These are phyloP conservation scores for Oophaga pumilio DNA, from an alignment of 2,113 vertebrate genomes.

Conservation along the genomic window DNA sequence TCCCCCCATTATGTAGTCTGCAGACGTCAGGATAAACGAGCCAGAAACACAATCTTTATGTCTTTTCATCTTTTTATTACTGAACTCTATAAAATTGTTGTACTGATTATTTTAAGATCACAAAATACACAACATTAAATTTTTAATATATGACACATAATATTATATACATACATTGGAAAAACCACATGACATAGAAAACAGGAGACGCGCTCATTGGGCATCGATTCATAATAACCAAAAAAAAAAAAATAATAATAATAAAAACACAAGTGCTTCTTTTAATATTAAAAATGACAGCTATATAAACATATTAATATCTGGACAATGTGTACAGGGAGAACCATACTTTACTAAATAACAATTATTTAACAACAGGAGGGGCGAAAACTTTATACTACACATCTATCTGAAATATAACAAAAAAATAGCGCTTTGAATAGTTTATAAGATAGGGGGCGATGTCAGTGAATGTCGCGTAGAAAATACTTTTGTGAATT, in stretches of 20 bases:
- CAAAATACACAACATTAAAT: slow-evolving; percentile 83
- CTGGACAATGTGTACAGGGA: slow-evolving; percentile 87
- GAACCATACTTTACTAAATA: slow-evolving; percentile 95
- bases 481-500: slow-evolving; percentile 76
- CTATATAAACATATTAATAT: slow-evolving; percentile 95
- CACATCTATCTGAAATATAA: slow-evolving; percentile 98
- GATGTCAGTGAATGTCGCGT: slow-evolving; percentile 60
- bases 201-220: slow-evolving; percentile 75
- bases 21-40: background rate
- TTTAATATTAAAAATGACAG: slow-evolving; percentile 88
- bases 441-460: slow-evolving; percentile 80
- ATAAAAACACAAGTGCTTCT: slow-evolving; percentile 86
- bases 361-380: slow-evolving; percentile 96
- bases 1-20: background rate
- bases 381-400: slow-evolving; percentile 82
- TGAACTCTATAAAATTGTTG: slow-evolving; percentile 83
- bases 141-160: slow-evolving; percentile 81
- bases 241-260: slow-evolving; percentile 65
- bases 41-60: background rate
- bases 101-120: slow-evolving; percentile 80
- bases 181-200: slow-evolving; percentile 71
- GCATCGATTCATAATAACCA: slow-evolving; percentile 82
- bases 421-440: slow-evolving; percentile 99
- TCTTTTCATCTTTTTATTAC: slow-evolving; percentile 80
- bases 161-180: slow-evolving; percentile 86